Base-by-base conservation (phyloP, 1,140 invertebrate genomes). In the Schmidtea mediterranea region DNA sequence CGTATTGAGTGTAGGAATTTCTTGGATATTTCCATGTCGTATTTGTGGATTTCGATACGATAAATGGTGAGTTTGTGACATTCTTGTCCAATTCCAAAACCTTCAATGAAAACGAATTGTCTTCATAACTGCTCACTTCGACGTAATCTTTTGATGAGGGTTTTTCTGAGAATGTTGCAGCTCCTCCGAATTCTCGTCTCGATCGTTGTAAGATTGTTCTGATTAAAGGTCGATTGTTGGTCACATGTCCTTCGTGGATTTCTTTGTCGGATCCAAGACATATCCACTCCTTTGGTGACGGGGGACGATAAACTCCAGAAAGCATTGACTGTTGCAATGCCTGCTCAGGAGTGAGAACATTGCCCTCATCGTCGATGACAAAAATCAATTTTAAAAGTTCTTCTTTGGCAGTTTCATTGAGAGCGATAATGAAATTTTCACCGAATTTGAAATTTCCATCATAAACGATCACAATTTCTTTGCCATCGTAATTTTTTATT, bases 1-100 rank as follows among this genome's bases (percentile, higher is more conserved):
- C 55, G 43, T 62, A 65, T 54, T 67, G 65, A 10, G 57, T 59
- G 48, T 54, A 56, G 18, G 58, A 57, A 52, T 63, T 66, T 36
- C 58, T 52, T 6, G 62, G 61, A 47, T 63, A 61, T 41, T 58
- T 59, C 62, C 63, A 66, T 16, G 59, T 56, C 9, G 63, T 66
- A 51, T 67, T 62, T 12, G 58, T 57, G 1, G 54, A 53, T 9
- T 48, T 23, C 2, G 23, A 40, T 16, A 22, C 23, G 18, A 13
- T 41, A 41, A 12, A 43, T 23, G 21, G 13, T 47, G 19, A 1
- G n/a, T 45, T 49, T 18, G 66, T 63, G n/a, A 56, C 52, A 16
- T 51, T 52, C 46, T 57, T 61, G 43, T 65, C 60, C 26, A 61
- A 50, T 53, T 65, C 61, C 10, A 60, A 53, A 45, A 54, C 59